Evolutionary conservation across 1,140 invertebrate genomes (phyloP).

Genomic region (Anastrepha ludens): DNA sequence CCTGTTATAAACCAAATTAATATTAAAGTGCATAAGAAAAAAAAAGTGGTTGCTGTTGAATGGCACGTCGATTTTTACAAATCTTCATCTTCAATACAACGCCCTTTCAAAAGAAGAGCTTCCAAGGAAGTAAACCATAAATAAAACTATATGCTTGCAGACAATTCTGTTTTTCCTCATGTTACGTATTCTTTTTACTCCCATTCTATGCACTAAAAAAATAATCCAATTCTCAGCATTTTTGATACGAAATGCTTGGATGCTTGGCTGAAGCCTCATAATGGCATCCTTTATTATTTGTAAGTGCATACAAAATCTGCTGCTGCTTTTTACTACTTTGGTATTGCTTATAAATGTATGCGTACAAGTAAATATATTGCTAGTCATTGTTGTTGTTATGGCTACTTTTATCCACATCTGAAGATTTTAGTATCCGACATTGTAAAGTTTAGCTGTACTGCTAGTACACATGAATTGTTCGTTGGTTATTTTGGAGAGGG

Average conservation of each 20-base stretch:
- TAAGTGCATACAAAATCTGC: conserved; percentile 31
- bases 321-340: conserved; percentile 23
- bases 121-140: no score
- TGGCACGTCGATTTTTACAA: no score
- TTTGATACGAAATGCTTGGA: neutral
- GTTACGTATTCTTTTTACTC: no score
- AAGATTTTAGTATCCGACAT: neutral
- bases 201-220: no score
- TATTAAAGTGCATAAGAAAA: no score
- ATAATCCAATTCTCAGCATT: neutral
- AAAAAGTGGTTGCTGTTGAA: no score
- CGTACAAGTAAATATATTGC: neutral
- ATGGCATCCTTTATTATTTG: conserved; percentile 20
- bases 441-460: conserved; percentile 1
- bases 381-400: conserved; percentile 12
- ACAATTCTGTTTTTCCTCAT: no score
- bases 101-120: no score
- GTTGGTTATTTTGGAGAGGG: neutral
- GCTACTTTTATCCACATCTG: neutral
- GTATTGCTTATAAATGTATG: conserved; percentile 25
- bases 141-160: no score
- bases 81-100: no score
- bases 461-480: neutral
- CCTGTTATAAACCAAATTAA: no score
- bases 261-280: neutral